Evolutionary conservation across 1,140 invertebrate species (phyloP).

Genomic region (Lasaia peninsularis): DNA sequence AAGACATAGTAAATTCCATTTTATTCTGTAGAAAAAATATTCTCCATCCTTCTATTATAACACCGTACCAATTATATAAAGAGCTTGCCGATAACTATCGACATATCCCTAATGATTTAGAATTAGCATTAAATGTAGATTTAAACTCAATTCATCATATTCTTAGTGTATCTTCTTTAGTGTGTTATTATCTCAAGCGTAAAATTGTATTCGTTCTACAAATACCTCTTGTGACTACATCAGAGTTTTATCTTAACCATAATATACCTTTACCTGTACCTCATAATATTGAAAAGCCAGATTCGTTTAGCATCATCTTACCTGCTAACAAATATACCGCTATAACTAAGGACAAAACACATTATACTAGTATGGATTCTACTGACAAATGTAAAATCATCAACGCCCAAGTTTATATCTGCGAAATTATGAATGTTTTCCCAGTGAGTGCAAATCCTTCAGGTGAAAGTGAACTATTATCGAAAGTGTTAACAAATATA

Average conservation of each 20-base stretch:
- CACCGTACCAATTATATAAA: no score
- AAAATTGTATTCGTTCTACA: conserved; percentile 27
- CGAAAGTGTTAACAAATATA: no score
- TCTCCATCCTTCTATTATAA: no score
- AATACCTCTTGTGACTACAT: conserved; percentile 23
- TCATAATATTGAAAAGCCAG: conserved; percentile 43
- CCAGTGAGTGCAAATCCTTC: no score
- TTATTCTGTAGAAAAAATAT: no score
- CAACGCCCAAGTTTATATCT: no score
- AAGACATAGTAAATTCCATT: no score
- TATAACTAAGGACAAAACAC: conserved; percentile 21
- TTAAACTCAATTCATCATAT: background rate
- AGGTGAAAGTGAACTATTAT: no score
- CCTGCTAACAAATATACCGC: conserved; percentile 21
- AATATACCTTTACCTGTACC: conserved; percentile 22
- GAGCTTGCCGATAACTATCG: no score
- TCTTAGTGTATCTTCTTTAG: conserved; percentile 17
- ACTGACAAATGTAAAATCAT: background rate
- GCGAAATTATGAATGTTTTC: no score
- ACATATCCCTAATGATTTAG: no score
- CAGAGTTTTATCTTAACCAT: conserved; percentile 23
- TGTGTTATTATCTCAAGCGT: conserved; percentile 8
- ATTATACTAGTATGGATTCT: conserved; percentile 15
- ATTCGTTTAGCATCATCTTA: conserved; percentile 49
- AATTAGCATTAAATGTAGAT: no score